A percentile compares a stretch with the other conserved stretches of the same genome.
phyloP scores from a whole-genome alignment of 2,888 invertebrate species.

The Eupeodes latifasciatus region DNA sequence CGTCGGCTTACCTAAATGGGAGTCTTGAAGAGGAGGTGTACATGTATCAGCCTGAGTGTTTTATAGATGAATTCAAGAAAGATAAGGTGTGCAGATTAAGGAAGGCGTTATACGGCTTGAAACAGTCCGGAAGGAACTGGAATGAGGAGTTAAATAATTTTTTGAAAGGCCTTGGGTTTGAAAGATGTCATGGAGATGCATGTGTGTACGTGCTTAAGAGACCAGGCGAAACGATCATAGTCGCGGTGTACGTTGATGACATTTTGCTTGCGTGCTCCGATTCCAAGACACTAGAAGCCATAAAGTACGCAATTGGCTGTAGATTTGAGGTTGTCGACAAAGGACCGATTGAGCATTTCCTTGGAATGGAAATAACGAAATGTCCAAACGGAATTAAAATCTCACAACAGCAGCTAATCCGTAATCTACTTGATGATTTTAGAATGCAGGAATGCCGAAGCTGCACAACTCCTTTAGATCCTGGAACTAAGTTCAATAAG shows the following conservation, averaged over 20 bases:
- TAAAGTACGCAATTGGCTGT: constrained; percentile 23
- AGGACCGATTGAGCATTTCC: constrained; percentile 39
- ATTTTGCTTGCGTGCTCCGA: constrained; percentile 30
- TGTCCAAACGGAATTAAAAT: constrained; percentile 27
- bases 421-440: constrained; percentile 29
- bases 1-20: constrained; percentile 42
- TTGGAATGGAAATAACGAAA: constrained; percentile 43
- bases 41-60: constrained; percentile 41
- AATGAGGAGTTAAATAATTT: constrained; percentile 12
- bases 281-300: not conserved
- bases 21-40: constrained; percentile 34
- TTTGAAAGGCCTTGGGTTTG: constrained; percentile 22
- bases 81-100: constrained; percentile 28
- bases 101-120: constrained; percentile 25
- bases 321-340: constrained; percentile 39
- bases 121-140: not conserved
- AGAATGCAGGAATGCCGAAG: constrained; percentile 12
- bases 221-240: not conserved
- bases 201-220: too few species aligned
- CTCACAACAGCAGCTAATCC: constrained; percentile 40
- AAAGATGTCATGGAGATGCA: not conserved
- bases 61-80: not conserved
- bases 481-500: constrained; percentile 31
- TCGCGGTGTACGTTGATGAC: constrained; percentile 35
- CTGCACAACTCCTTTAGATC: constrained; percentile 30